Conservation (phyloP, 2,113 vertebrate species). For the Tupaia tana region DNA sequence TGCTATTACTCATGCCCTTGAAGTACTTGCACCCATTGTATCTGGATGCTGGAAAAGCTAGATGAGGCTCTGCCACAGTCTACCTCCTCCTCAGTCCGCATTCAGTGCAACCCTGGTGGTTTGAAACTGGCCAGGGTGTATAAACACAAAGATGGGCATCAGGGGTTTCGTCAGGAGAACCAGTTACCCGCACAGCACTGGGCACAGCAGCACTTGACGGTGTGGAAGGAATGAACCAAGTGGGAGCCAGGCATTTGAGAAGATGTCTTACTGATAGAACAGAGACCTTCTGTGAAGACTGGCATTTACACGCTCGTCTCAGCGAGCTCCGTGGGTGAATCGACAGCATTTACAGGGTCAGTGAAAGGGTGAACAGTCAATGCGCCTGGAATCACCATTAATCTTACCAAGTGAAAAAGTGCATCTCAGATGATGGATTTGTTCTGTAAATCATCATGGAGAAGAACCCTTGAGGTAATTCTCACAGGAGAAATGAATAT, state of each 20-base stretch:
- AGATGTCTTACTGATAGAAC: neutral
- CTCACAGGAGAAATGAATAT: conserved; percentile 53
- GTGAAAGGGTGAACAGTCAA: conserved; percentile 18
- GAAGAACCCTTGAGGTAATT: conserved; percentile 36
- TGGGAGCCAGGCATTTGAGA: neutral
- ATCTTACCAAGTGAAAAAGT: conserved; percentile 54
- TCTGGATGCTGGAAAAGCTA: neutral
- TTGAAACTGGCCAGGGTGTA: neutral
- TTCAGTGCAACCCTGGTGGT: neutral
- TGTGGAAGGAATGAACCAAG: neutral
- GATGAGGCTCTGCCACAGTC: neutral
- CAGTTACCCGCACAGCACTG: neutral
- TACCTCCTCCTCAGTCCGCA: neutral
- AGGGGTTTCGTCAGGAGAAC: neutral
- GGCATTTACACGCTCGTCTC: neutral
- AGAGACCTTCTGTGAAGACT: neutral
- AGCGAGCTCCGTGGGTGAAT: neutral
- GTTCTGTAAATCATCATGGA: conserved; percentile 38
- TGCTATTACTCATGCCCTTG: neutral
- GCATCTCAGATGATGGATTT: conserved; percentile 33
- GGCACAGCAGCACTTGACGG: neutral
- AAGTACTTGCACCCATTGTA: neutral
- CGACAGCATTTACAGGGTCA: neutral
- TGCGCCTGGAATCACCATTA: conserved; percentile 27
- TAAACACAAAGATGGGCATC: neutral